Base-by-base conservation (phyloP, 2,888 invertebrate genomes). In the Mylabris sibirica region DNA sequence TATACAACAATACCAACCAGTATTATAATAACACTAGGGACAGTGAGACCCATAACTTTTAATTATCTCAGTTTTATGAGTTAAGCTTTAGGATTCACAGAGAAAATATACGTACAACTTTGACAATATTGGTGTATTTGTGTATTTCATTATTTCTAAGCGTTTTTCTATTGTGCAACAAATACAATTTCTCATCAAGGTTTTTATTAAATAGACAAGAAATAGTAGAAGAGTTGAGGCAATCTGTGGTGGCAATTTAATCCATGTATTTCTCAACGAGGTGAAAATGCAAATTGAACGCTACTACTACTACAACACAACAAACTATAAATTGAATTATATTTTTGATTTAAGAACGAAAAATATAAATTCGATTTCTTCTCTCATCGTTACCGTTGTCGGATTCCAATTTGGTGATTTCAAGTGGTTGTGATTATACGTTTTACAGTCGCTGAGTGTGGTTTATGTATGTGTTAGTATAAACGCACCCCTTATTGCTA, bases 41-140 rank as follows among this genome's bases (percentile, higher is more conserved):
- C 53, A 53, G 12, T 9, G 24, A 14, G 53, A 24, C 53, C 53
- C 53, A 53, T 53, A 53, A 53, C 53, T 53, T 53, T 24, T 53
- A 53, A 53, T 53, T 53, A 53, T 49, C 20, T 20, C 3, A 44
- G 41, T 44, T 44, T n/a, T 49, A 49, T 49, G 22, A 53, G 20
- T 53, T 53, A 4, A 53, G 3, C 53, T 12, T 9, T 8, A 22
- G 8, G 49, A 49, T 9, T 53, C 3, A 2, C 49, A 1, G 17
- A 2, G 20, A 24, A 12, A 53, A 49, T 20, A 20, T n/a, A n/a
- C n/a, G n/a, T 30, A 30, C 30, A 30, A 30, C 30, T 4, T 30
- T 8, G 30, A 30, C 30, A 30, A n/a, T n/a, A n/a, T 8, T 30
- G 4, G 30, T 30, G 30, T 30, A 30, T 30, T 30, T 30, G 30